Percentiles rank a stretch among this genome's conserved stretches.
Conservation (phyloP, 2,797 vertebrate genomes). For the Parotocinclus haroldoi region DNA sequence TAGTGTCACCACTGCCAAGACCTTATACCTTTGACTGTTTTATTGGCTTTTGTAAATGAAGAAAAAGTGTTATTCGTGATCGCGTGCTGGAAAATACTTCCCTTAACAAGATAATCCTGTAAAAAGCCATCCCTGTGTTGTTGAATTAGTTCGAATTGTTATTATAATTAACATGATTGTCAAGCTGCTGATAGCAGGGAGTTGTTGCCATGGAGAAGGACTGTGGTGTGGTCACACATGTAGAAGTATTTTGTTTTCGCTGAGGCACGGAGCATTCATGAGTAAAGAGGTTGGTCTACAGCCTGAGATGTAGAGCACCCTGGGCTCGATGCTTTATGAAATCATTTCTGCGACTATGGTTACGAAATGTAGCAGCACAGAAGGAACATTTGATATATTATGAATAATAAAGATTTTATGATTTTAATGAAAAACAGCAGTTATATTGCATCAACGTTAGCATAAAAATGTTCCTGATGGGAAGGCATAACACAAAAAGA, state of each 20-base stretch:
- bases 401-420: conserved; percentile 41
- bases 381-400: conserved; percentile 30
- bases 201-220: conserved; percentile 50
- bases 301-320: conserved; percentile 41
- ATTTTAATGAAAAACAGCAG: conserved; percentile 25
- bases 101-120: conserved; percentile 46
- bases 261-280: conserved; percentile 34
- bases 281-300: conserved; percentile 40
- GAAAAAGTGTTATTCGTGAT: conserved; percentile 38
- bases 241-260: conserved; percentile 42
- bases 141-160: conserved; percentile 48
- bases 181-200: conserved; percentile 27
- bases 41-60: conserved; percentile 29
- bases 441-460: conserved; percentile 18
- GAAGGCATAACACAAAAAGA: conserved; percentile 15
- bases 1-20: conserved; percentile 3
- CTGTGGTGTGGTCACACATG: conserved; percentile 37
- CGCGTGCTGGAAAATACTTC: conserved; percentile 30
- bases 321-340: conserved; percentile 34
- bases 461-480: conserved; percentile 23
- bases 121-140: conserved; percentile 36
- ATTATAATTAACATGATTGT: conserved; percentile 45
- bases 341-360: conserved; percentile 46
- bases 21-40: conserved; percentile 18
- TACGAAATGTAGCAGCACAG: conserved; percentile 32